These are phyloP conservation scores for Ditula angustiorana DNA, from an alignment of 2,888 invertebrate species.

Conservation along the genomic window DNA sequence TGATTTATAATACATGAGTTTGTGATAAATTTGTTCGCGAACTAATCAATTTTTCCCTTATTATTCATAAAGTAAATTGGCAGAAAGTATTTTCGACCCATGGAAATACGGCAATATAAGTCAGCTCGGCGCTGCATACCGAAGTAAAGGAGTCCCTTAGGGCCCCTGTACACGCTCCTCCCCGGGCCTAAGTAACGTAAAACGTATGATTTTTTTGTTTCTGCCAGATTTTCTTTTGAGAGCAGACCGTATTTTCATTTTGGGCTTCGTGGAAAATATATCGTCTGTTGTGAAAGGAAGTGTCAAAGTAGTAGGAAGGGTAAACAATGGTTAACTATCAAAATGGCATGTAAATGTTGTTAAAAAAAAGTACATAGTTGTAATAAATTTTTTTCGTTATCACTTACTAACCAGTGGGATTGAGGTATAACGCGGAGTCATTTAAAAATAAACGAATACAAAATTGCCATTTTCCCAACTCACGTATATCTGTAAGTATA, in stretches of 20 bases:
- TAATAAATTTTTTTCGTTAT: too few species aligned
- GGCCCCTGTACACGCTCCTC: constrained; percentile 17
- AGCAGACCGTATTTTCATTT: not conserved
- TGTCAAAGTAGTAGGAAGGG: too few species aligned
- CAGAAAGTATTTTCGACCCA: constrained; percentile 36
- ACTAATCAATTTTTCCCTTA: constrained; percentile 35
- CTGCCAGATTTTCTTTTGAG: not conserved
- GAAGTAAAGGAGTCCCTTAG: constrained; percentile 21
- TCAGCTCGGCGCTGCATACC: constrained; percentile 30
- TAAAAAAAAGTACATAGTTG: too few species aligned
- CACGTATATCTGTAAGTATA: too few species aligned
- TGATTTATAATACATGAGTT: constrained; percentile 40
- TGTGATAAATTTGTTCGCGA: constrained; percentile 36
- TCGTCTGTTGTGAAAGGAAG: not conserved
- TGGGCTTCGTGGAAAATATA: not conserved
- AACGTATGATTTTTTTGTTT: not conserved
- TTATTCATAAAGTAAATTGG: constrained; percentile 38
- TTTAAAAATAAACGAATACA: too few species aligned
- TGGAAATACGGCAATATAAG: constrained; percentile 37
- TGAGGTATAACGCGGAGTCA: too few species aligned
- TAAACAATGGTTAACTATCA: too few species aligned
- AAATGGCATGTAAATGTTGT: too few species aligned
- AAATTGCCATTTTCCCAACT: too few species aligned
- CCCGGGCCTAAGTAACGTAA: not conserved
- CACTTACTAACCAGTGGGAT: too few species aligned